phyloP scores from a whole-genome alignment of 2,888 invertebrate species.

The Brachypalpus laphriformis region DNA sequence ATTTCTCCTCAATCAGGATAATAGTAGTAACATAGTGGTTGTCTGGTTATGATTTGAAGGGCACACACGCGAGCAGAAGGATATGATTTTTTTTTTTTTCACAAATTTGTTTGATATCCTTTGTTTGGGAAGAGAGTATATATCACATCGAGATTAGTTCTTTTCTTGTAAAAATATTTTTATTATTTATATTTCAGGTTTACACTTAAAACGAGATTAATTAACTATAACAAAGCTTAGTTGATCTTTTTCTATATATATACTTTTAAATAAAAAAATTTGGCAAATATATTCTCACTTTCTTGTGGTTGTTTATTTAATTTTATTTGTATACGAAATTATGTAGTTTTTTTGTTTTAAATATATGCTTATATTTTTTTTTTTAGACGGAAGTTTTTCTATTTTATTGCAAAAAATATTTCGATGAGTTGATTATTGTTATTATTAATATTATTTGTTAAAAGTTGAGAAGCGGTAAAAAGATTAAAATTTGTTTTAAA shows the following conservation, averaged over 20 bases:
- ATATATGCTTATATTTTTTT: constrained; percentile 47
- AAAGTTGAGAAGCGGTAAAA: constrained; percentile 46
- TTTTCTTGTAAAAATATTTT: constrained; percentile 37
- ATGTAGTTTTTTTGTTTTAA: constrained; percentile 19
- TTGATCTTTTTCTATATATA: constrained; percentile 13
- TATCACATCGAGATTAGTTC: constrained; percentile 53
- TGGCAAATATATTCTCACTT: constrained; percentile 56
- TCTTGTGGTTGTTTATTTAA: constrained; percentile 26
- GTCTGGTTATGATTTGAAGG: constrained; percentile 35
- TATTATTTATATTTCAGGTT: constrained; percentile 1
- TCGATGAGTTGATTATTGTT: constrained; percentile 51
- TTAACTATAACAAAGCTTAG: constrained; percentile 49
- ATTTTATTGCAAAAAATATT: constrained; percentile 54
- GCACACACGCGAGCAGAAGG: constrained; percentile 12
- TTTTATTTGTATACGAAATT: constrained; percentile 65
- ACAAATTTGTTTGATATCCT: background rate
- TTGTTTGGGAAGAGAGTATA: constrained; percentile 51
- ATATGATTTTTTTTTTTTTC: constrained; percentile 14
- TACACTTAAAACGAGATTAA: constrained; percentile 3
- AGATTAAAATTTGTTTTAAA: constrained; percentile 24
- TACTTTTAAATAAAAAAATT: constrained; percentile 48
- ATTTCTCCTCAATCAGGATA: constrained; percentile 42
- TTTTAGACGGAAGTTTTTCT: constrained; percentile 66
- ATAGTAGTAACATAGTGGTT: constrained; percentile 49
- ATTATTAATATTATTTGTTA: constrained; percentile 7